Percentiles rank a stretch among this genome's conserved stretches.
These are phyloP conservation scores for Sorex maritimensis DNA, from an alignment of 2,797 vertebrate genomes.

Conservation along the genomic window DNA sequence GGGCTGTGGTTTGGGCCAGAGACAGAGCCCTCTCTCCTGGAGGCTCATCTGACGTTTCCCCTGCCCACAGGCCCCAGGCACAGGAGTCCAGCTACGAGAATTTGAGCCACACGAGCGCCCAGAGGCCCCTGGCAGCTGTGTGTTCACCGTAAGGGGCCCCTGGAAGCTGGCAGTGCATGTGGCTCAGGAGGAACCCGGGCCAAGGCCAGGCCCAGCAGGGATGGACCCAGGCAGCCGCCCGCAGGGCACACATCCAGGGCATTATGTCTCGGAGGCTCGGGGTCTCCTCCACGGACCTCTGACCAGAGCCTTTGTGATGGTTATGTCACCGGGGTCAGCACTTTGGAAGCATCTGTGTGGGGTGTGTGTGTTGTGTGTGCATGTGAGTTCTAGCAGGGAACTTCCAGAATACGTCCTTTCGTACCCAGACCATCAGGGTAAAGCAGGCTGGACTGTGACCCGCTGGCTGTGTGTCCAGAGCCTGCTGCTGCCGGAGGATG, in stretches of 20 bases:
- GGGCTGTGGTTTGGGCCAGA: neutral
- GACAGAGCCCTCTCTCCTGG: neutral
- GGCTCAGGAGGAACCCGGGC: too few species aligned
- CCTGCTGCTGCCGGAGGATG: neutral
- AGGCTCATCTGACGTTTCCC: conserved; percentile 63
- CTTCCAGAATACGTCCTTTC: neutral
- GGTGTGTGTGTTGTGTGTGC: neutral
- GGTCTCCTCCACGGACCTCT: neutral
- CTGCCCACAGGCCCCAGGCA: conserved; percentile 85
- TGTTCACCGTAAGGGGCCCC: neutral
- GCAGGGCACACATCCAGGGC: neutral
- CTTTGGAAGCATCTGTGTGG: neutral
- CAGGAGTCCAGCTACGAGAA: conserved; percentile 92
- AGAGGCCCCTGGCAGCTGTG: neutral
- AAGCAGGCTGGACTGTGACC: conserved; percentile 2
- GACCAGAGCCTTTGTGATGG: rapidly evolving
- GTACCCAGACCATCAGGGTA: neutral
- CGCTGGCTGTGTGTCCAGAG: neutral
- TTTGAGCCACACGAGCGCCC: conserved; percentile 75
- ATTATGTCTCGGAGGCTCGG: neutral
- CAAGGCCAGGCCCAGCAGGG: neutral
- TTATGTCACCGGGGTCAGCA: neutral
- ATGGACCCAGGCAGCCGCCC: rapidly evolving
- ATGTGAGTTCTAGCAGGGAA: neutral
- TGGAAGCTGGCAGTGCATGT: neutral